phyloP scores from a whole-genome alignment of 2,888 invertebrate genomes.

The Apotomis turbidana region DNA sequence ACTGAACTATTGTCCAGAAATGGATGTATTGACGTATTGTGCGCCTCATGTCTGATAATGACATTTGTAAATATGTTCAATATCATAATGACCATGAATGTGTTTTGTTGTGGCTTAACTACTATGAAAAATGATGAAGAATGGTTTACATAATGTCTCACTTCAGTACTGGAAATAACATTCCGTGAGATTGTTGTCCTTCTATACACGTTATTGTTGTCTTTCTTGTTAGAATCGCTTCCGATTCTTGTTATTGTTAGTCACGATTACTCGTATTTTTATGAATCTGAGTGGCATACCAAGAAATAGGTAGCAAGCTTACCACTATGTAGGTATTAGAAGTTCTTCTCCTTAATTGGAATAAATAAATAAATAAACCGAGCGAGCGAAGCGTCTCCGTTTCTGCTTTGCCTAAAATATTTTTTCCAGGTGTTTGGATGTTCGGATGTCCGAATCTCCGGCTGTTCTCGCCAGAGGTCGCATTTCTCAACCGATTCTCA shows the following conservation, averaged over 20 bases:
- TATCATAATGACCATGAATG: conserved; percentile 77
- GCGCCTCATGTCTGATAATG: conserved; percentile 57
- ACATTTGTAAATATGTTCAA: conserved; percentile 69
- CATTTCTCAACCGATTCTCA: no score
- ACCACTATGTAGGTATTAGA: background rate
- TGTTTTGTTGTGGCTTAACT: conserved; percentile 66
- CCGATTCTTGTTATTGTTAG: conserved; percentile 18
- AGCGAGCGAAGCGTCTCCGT: no score
- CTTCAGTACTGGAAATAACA: conserved; percentile 24
- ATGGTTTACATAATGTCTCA: conserved; percentile 52
- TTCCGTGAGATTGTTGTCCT: conserved; percentile 36
- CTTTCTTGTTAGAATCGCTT: conserved; percentile 18
- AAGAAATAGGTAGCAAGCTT: conserved; percentile 1
- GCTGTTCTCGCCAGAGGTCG: no score
- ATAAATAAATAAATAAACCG: no score
- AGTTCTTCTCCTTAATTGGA: no score
- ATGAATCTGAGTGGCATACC: background rate
- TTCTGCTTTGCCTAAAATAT: no score
- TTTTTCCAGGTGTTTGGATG: no score
- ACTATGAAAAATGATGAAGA: conserved; percentile 59
- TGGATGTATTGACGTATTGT: conserved; percentile 71
- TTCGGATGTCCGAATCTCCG: no score
- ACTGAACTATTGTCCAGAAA: conserved; percentile 65
- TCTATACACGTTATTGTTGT: conserved; percentile 19
- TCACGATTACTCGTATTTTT: background rate